Evolutionary conservation across 2,888 invertebrate species (phyloP).

Genomic region (Frankliniella intonsa): DNA sequence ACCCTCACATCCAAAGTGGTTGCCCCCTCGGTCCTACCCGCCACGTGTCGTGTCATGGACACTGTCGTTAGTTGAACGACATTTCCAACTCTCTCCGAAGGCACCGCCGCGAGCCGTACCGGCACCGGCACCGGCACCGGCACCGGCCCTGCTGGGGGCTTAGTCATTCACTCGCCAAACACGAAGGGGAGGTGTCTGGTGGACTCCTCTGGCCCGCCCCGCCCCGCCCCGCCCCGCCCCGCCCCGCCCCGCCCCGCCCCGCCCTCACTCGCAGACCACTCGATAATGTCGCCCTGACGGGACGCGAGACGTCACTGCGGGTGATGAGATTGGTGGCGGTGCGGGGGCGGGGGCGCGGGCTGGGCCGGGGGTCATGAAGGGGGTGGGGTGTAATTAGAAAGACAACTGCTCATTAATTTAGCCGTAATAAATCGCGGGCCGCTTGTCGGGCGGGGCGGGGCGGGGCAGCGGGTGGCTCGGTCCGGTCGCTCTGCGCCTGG

Average conservation of each 20-base stretch:
- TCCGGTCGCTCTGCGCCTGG: too few relatives aligned
- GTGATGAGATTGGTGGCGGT: not conserved
- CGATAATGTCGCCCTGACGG: not conserved
- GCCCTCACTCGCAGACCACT: not conserved
- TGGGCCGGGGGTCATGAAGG: not conserved
- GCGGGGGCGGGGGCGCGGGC: not conserved
- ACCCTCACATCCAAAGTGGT: too few relatives aligned
- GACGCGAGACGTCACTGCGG: not conserved
- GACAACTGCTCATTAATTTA: constrained; percentile 15
- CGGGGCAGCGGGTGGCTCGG: too few relatives aligned
- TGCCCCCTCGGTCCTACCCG: too few relatives aligned
- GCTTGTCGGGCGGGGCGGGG: too few relatives aligned
- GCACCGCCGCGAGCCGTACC: too few relatives aligned
- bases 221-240: not conserved
- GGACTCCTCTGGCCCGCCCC: not conserved
- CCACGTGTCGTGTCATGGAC: too few relatives aligned
- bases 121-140: too few relatives aligned
- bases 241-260: too few relatives aligned
- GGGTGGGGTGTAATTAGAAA: not conserved
- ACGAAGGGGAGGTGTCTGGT: not conserved
- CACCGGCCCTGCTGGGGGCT: not conserved
- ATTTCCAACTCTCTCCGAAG: too few relatives aligned
- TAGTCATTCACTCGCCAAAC: constrained; percentile 12
- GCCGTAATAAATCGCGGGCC: too few relatives aligned
- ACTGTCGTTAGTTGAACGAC: too few relatives aligned